Evolutionary conservation across 2,888 invertebrate species (phyloP), one percentile per base, ranked within the genome.

Genomic region (Thera obeliscata): DNA sequence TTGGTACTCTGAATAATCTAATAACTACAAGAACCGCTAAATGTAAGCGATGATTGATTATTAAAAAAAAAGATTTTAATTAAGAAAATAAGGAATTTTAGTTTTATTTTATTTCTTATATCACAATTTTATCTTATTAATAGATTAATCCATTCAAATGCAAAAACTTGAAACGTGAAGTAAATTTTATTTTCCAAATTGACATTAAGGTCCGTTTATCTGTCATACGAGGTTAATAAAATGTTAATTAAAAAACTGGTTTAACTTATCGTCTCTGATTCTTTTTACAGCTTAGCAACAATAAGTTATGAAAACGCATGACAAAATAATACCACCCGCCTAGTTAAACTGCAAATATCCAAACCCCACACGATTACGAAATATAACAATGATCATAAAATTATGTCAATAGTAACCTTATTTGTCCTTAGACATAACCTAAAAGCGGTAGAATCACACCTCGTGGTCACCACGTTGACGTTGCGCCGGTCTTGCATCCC

Each of bases 401-500:
- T 54, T 54, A 61, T 43, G 50, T 38, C 62, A 56, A 57, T 50
- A 50, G 9, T 49, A 50, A 22, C 50, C 50, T 3, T 50, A 49
- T 35, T 7, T 7, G 43, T 63, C 58, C 54, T 49, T 74, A 77
- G 77, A 80, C 73, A 85, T 89, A 90, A 90, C 89, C 89, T 89
- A 81, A 89, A 87, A 78, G 56, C 46, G 9, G 55, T 48, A 76
- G 73, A 74, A 54, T 8, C 54, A 22, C 64, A 74, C 80, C 82
- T 76, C 88, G 88, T 87, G 87, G 84, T 70, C 8, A 74, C 77
- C 88, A 89, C 89, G 87, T 84, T 87, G 85, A 81, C 78, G 76
- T 6, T 22, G 78, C 81, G 82, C 88, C 87, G 87, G 86, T 83
- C 81, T 6, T 33, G 67, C 67, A 66, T 85, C 81, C 73, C 83